Evolutionary conservation across 1,140 invertebrate genomes (phyloP), one percentile per base, ranked within the genome.

Genomic region (Drosophila mojavensis): DNA sequence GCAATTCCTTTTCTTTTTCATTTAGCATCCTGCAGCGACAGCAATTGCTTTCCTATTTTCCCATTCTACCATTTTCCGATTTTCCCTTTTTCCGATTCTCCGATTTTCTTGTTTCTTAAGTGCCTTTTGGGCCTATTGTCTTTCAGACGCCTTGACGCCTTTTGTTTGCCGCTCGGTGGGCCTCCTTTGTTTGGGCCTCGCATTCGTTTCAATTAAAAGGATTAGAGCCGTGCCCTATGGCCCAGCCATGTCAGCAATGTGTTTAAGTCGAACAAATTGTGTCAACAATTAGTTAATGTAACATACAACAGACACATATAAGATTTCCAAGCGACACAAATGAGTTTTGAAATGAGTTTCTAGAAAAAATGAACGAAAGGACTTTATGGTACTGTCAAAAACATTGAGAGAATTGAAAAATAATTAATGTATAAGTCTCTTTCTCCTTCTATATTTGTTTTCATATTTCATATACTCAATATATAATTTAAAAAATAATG

Each of bases 121-220:
- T 45, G 54, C 64, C 41, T 78, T 78, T 83, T 75, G 71, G 43
- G 61, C 65, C 59, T 65, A 73, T 89, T 89, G 80, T 89, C 50
- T 90, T 39, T 79, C 77, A 85, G 85, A 89, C 84, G 84, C 78
- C 80, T 51, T 89, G 84, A 89, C 84, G 84, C 84, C 84, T 78
- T 89, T 76, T 71, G 59, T 72, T 20, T 36, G 39, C 62, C 50
- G 36, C 24, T 43, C 33, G 51, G 45, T 48, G 26, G 30, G 51
- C 10, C 47, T 15, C 33, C 58, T 43, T 75, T 75, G 66, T 75
- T 70, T 45, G 53, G 24, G 20, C 41, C 26, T 26, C 36, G 50
- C 79, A 89, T 88, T 88, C 89, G 84, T 88, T 83, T 89, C 84
- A 88, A 89, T 88, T 89, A 88, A 89, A 89, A 79, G 80, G 84